phyloP scores from a whole-genome alignment of 2,888 invertebrate genomes.

The Volucella inanis region DNA sequence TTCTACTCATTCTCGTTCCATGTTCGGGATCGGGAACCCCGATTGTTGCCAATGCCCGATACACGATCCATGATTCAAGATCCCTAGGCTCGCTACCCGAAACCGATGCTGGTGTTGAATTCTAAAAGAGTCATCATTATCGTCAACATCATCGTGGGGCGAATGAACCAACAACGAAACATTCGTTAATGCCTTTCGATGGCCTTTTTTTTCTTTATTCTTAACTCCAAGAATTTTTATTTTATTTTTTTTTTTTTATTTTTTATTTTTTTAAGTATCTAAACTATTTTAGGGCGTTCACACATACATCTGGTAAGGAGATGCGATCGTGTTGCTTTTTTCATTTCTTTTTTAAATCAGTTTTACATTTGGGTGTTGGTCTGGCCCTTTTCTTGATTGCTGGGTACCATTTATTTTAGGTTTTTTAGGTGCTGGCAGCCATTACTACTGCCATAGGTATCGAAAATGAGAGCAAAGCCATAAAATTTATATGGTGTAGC shows the following conservation, averaged over 20 bases:
- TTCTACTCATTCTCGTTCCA: constrained; percentile 8
- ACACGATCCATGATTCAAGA: too few relatives aligned
- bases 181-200: constrained; percentile 71
- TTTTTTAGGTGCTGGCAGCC: background rate
- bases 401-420: background rate
- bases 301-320: constrained; percentile 57
- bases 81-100: too few relatives aligned
- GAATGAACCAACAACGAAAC: constrained; percentile 64
- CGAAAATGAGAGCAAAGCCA: background rate
- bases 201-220: constrained; percentile 39
- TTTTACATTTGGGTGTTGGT: constrained; percentile 28
- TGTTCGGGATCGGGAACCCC: constrained; percentile 32
- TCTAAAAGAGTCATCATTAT: constrained; percentile 74
- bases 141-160: constrained; percentile 53
- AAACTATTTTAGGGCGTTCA: constrained; percentile 65
- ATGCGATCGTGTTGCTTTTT: constrained; percentile 46
- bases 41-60: too few relatives aligned
- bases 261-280: constrained; percentile 35
- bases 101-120: constrained; percentile 61
- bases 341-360: constrained; percentile 8
- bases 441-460: background rate
- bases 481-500: background rate
- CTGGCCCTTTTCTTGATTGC: background rate
- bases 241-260: constrained; percentile 20
- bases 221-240: constrained; percentile 1